Conservation (phyloP, 2,888 invertebrate species). For the Acanthosepion esculentum region DNA sequence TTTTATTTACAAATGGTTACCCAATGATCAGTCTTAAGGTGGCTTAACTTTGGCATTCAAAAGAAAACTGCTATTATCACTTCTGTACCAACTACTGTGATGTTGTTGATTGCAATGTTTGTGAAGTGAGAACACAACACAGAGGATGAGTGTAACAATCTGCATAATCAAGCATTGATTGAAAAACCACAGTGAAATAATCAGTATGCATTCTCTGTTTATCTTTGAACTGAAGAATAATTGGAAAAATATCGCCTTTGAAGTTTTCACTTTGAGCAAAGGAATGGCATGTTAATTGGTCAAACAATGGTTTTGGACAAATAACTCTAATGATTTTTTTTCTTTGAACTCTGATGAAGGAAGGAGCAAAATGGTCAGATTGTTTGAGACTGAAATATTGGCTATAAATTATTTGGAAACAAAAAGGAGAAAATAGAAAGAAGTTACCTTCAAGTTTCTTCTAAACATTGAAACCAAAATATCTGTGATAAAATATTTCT, state of each 20-base stretch:
- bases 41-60: neutral
- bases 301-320: conserved; percentile 33
- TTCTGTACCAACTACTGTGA: neutral
- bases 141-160: neutral
- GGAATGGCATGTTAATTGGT: conserved; percentile 33
- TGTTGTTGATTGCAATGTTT: neutral
- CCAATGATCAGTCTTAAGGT: neutral
- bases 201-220: conserved; percentile 33
- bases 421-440: neutral
- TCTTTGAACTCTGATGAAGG: neutral
- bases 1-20: neutral
- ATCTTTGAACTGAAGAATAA: conserved; percentile 22
- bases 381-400: neutral
- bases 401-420: neutral
- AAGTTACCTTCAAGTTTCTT: neutral
- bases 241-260: neutral
- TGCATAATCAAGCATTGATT: neutral
- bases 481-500: neutral
- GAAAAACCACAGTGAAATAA: conserved; percentile 33
- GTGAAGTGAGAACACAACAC: neutral
- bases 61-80: neutral
- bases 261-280: neutral
- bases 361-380: neutral
- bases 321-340: neutral
- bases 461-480: neutral